Base-by-base conservation (phyloP, 2,113 vertebrate species). In the Illadopsis cleaveri region DNA sequence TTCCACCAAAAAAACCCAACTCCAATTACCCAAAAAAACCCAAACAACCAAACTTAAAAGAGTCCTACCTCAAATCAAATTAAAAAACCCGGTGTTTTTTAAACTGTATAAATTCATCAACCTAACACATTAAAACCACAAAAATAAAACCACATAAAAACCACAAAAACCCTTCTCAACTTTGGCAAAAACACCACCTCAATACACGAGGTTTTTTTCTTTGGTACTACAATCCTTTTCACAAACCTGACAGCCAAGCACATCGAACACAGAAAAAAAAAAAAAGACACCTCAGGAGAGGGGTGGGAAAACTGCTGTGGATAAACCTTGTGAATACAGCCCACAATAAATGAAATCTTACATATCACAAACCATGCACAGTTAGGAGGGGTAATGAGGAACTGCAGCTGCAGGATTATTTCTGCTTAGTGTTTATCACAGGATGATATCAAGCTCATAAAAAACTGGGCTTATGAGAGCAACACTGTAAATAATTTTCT, bases 321-420 rank as follows among this genome's bases (percentile, higher is more conserved):
- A 95, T n/a, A n/a, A 95, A 96, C 95, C 95, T 97, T 57, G 69
- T 53, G 90, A 97, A 82, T 61, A 81, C 83, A 96, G 82, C 90
- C 75, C 53, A 38, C 27, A 35, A 72, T 69, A 87, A 87, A 93
- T 79, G 78, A 78, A 89, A 83, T 30, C 84, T 93, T 94, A 96
- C 33, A 71, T 94, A 98, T 96, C 97, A 97, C 51, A 93, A 96
- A 82, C 82, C 84, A 97, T 42, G 86, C 96, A 95, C 96, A 66
- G 47, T 96, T 95, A 96, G 82, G 35, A 95, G 93, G 94, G 94
- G 84, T 92, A 97, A 87, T 76, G 56, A 94, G 96, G 89, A 95
- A 96, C 56, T 86, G 94, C 78, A 78, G 89, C 94, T 97, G 94
- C 93, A 96, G 97, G 94, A 92, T 94, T 97, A 96, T 44, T 96